Conservation (phyloP, 2,113 vertebrate genomes). For the Choloepus hoffmanni region DNA sequence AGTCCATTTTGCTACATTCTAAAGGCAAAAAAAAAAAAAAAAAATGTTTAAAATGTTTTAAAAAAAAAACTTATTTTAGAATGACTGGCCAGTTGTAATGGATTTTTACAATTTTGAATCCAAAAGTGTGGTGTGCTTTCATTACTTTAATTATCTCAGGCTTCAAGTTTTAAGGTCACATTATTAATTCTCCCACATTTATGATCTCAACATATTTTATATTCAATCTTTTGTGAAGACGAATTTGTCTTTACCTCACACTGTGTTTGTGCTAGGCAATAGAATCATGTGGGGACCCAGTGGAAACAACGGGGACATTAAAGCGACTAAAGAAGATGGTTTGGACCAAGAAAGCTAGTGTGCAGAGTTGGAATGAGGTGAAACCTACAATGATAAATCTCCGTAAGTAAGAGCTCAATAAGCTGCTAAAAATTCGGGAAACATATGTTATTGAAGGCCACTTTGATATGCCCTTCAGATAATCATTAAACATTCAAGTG, state of each 20-base stretch:
- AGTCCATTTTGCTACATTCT: constrained; percentile 19
- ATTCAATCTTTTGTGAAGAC: constrained; percentile 59
- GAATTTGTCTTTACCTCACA: constrained; percentile 52
- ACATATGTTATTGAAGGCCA: neutral
- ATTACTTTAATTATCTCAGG: constrained; percentile 48
- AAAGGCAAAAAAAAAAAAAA: neutral
- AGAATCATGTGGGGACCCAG: constrained; percentile 82
- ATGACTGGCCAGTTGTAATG: neutral
- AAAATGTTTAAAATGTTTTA: neutral
- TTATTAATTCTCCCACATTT: constrained; percentile 61
- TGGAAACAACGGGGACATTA: constrained; percentile 86
- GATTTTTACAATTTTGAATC: constrained; percentile 38
- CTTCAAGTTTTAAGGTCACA: neutral
- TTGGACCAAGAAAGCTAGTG: constrained; percentile 84
- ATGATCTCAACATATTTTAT: constrained; percentile 37
- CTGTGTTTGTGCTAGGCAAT: constrained; percentile 82
- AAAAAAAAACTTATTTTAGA: neutral
- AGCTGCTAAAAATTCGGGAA: neutral
- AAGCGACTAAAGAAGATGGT: constrained; percentile 90
- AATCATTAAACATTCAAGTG: neutral
- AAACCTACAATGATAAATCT: constrained; percentile 82
- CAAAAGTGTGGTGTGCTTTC: neutral
- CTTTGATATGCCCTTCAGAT: constrained; percentile 35
- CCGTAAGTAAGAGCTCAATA: constrained; percentile 82
- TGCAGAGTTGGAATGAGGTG: constrained; percentile 83